A percentile compares a stretch with the other conserved stretches of the same genome.
Evolutionary conservation across 2,113 vertebrate genomes (phyloP).

Genomic region (Oncorhynchus clarkii): DNA sequence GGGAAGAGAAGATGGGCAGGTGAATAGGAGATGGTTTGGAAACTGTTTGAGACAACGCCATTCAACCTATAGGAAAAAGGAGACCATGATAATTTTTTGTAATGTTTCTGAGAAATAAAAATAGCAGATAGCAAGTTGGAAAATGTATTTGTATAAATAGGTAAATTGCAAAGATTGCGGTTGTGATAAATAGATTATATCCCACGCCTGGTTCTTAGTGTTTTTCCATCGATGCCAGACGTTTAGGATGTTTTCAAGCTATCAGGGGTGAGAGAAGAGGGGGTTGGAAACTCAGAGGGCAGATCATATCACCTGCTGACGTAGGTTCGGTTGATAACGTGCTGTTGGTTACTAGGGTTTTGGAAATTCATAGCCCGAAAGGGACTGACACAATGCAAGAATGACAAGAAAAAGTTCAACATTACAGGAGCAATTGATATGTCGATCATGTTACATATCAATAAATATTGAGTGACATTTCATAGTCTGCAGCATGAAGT

Average conservation of each 20-base stretch:
- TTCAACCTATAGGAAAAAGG: too few relatives aligned
- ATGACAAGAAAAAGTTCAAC: too few relatives aligned
- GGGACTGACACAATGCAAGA: too few relatives aligned
- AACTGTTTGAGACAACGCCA: too few relatives aligned
- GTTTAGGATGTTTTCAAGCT: constrained; percentile 1
- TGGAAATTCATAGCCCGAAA: too few relatives aligned
- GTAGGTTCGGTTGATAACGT: not conserved
- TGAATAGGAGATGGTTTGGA: not conserved
- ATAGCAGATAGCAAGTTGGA: constrained; percentile 11
- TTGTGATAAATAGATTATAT: constrained; percentile 22
- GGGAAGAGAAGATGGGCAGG: constrained; percentile 2
- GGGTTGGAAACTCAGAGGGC: not conserved
- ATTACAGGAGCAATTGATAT: too few relatives aligned
- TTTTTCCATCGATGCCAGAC: constrained; percentile 16
- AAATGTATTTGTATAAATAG: constrained; percentile 19
- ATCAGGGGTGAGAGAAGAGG: constrained; percentile 1
- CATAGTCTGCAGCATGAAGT: too few relatives aligned
- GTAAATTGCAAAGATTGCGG: too few relatives aligned
- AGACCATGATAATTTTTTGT: too few relatives aligned
- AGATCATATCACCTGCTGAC: constrained; percentile 3
- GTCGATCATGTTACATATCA: too few relatives aligned
- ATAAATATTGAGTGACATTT: too few relatives aligned
- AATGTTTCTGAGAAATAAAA: not conserved
- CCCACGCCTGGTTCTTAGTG: not conserved
- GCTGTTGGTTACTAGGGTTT: too few relatives aligned